A percentile compares a stretch with the other conserved stretches of the same genome.
These are phyloP conservation scores for Mellivora capensis DNA, from an alignment of 2,113 vertebrate genomes.

Conservation along the genomic window DNA sequence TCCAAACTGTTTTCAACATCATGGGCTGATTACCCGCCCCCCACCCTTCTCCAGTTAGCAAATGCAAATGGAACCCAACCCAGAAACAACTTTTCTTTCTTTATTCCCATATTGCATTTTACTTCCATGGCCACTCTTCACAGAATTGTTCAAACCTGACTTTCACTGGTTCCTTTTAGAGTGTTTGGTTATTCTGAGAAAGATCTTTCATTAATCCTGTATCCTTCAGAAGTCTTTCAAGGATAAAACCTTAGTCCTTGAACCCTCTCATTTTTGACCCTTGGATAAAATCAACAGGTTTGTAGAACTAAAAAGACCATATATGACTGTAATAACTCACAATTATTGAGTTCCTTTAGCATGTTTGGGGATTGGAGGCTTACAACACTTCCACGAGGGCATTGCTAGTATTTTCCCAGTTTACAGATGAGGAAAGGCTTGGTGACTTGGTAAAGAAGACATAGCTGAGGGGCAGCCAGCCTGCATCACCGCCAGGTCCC, in stretches of 20 bases:
- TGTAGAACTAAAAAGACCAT: background rate
- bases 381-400: background rate
- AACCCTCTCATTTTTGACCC: conserved; percentile 34
- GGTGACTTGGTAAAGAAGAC: background rate
- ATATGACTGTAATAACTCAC: background rate
- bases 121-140: background rate
- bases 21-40: background rate
- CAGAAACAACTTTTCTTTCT: background rate
- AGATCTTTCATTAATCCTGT: conserved; percentile 20
- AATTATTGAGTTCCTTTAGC: background rate
- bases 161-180: background rate
- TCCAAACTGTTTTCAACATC: background rate
- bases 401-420: background rate
- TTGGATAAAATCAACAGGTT: conserved; percentile 45
- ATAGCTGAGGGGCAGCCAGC: background rate
- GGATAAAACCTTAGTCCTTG: conserved; percentile 20
- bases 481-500: background rate
- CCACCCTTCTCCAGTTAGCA: background rate
- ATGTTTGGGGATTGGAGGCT: background rate
- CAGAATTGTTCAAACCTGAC: background rate
- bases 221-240: background rate
- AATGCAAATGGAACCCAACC: background rate
- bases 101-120: background rate
- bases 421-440: background rate
- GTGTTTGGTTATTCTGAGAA: background rate